Conservation (phyloP, 2,888 invertebrate genomes). For the Hirudinaria manillensis region DNA sequence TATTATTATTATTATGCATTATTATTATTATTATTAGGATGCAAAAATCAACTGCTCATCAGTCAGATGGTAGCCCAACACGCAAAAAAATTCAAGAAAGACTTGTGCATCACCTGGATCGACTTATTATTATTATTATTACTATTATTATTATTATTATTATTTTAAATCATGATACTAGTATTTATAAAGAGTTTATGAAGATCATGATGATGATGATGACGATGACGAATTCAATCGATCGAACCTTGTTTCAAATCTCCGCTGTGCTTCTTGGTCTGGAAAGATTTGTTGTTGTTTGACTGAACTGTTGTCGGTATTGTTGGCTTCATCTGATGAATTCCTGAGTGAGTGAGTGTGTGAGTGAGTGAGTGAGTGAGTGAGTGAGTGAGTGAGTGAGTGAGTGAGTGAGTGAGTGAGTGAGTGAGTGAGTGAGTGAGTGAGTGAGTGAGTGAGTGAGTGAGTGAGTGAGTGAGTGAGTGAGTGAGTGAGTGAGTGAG, state of each 20-base stretch:
- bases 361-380: not conserved
- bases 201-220: slow-evolving; percentile 17
- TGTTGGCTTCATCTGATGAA: too few species aligned
- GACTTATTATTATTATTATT: too few species aligned
- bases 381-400: slow-evolving; percentile 1
- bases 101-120: too few species aligned
- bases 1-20: not conserved
- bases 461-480: not conserved
- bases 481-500: not conserved
- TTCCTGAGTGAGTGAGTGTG: too few species aligned
- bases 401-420: not conserved
- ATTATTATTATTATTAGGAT: slow-evolving; percentile 2
- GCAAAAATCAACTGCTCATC: too few species aligned
- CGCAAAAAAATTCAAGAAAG: too few species aligned
- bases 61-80: too few species aligned
- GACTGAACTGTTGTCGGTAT: too few species aligned
- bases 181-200: not conserved
- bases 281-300: too few species aligned
- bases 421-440: not conserved
- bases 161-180: slow-evolving; percentile 11
- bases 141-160: not conserved
- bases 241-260: not conserved
- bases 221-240: not conserved
- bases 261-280: too few species aligned
- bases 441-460: not conserved